phyloP scores from a whole-genome alignment of 2,113 vertebrate species.

The Eubucco bourcierii region DNA sequence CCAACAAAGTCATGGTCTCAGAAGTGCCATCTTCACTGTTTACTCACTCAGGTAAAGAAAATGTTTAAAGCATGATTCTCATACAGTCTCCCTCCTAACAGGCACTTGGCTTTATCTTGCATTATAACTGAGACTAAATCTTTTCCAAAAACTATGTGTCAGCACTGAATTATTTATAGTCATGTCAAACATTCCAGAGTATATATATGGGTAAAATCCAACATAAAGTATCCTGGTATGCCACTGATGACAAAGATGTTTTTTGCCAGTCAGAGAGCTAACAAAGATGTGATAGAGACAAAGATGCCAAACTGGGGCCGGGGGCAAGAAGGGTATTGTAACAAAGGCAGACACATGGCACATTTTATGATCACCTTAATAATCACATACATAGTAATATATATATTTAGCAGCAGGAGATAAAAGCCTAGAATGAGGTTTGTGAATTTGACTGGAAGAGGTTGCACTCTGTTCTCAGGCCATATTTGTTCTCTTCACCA shows the following conservation, averaged over 20 bases:
- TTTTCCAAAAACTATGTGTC: slow-evolving; percentile 43
- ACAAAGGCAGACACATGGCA: neutral
- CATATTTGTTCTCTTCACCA: neutral
- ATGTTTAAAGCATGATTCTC: neutral
- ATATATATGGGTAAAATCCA: neutral
- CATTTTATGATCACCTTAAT: neutral
- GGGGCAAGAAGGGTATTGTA: neutral
- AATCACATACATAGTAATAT: neutral
- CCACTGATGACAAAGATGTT: neutral
- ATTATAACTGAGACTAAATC: slow-evolving; percentile 15
- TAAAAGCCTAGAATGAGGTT: neutral
- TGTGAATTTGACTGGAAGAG: slow-evolving; percentile 12
- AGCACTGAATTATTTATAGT: slow-evolving; percentile 65
- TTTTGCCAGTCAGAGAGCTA: neutral
- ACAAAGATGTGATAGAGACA: neutral
- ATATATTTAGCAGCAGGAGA: neutral
- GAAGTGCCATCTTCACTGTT: neutral
- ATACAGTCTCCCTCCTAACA: neutral
- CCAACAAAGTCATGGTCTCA: neutral
- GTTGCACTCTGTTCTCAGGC: slow-evolving; percentile 3
- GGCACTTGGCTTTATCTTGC: neutral
- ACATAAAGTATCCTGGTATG: slow-evolving; percentile 13
- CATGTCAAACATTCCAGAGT: slow-evolving; percentile 59
- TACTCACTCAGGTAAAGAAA: slow-evolving; percentile 21
- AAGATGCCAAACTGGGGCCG: neutral